These are phyloP conservation scores for Chymomyza costata DNA, from an alignment of 1,140 invertebrate genomes.

Conservation along the genomic window DNA sequence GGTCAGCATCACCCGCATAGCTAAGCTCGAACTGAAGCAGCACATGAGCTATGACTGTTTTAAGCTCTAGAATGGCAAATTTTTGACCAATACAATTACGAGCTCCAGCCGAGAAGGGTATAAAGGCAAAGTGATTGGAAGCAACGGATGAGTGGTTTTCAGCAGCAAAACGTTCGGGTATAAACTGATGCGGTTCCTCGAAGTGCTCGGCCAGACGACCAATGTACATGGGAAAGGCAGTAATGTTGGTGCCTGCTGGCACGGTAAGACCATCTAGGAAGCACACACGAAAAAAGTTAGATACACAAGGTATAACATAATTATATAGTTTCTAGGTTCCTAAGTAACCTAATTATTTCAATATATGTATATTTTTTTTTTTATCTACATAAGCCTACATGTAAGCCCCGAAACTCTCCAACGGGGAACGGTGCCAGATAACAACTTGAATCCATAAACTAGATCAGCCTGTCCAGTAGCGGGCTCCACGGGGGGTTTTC, in stretches of 20 bases:
- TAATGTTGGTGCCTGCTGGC: conserved; percentile 6
- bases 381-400: no score
- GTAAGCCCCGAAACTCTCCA: no score
- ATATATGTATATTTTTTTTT: no score
- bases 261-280: background rate
- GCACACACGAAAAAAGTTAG: no score
- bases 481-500: no score
- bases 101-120: conserved; percentile 81
- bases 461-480: no score
- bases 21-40: background rate
- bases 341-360: no score
- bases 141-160: conserved; percentile 58
- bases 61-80: conserved; percentile 24
- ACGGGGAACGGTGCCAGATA: no score
- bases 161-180: conserved; percentile 82
- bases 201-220: conserved; percentile 71
- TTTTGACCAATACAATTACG: conserved; percentile 82
- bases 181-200: conserved; percentile 82
- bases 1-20: no score
- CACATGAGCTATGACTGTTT: conserved; percentile 18
- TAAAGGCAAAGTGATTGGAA: conserved; percentile 76
- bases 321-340: no score
- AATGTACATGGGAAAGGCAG: background rate
- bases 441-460: no score
- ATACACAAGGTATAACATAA: no score